Evolutionary conservation across 2,888 invertebrate genomes (phyloP).

Genomic region (Hanleya hanleyi): DNA sequence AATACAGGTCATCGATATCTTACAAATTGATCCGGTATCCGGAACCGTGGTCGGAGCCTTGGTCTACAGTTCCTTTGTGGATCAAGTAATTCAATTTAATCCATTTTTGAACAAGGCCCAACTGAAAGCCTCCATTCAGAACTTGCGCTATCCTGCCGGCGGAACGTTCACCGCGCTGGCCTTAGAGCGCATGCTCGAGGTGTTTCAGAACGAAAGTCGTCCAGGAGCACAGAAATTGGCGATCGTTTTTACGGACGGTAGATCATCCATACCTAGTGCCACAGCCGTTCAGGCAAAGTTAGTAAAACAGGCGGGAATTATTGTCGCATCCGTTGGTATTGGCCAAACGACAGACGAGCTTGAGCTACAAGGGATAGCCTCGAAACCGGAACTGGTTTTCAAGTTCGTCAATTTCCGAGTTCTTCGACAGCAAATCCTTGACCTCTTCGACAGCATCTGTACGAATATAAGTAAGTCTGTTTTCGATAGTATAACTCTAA

Average conservation of each 20-base stretch:
- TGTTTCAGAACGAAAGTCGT: neutral
- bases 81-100: neutral
- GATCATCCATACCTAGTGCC: slow-evolving; percentile 28
- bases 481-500: too few species aligned
- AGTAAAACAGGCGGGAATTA: slow-evolving; percentile 25
- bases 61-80: neutral
- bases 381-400: slow-evolving; percentile 14
- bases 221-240: slow-evolving; percentile 30
- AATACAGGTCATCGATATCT: neutral
- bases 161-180: slow-evolving; percentile 36
- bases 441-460: neutral
- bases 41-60: neutral
- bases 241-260: slow-evolving; percentile 44
- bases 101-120: neutral
- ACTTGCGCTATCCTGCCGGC: neutral
- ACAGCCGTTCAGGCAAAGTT: slow-evolving; percentile 35
- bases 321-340: slow-evolving; percentile 41
- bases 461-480: slow-evolving; percentile 3
- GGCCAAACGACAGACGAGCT: slow-evolving; percentile 24
- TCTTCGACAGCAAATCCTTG: neutral
- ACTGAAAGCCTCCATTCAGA: neutral
- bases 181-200: slow-evolving; percentile 19
- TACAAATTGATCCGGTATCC: neutral
- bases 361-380: slow-evolving; percentile 37
- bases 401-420: neutral